A percentile compares a stretch with the other conserved stretches of the same genome.
Evolutionary conservation across 2,888 invertebrate genomes (phyloP).

Genomic region (Mayetiola destructor): DNA sequence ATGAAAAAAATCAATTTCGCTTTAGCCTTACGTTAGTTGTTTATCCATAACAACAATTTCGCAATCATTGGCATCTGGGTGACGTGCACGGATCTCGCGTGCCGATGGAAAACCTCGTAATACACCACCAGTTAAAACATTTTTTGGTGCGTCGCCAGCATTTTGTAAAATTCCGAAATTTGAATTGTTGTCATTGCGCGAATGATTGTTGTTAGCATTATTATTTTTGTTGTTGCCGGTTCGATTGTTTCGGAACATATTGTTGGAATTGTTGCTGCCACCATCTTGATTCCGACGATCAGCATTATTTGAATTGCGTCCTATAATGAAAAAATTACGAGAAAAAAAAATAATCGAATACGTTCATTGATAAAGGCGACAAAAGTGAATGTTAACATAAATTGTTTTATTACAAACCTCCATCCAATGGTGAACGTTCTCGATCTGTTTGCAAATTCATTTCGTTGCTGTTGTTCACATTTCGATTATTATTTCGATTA

Average conservation of each 20-base stretch:
- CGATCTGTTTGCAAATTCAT: not conserved
- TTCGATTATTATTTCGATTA: not conserved
- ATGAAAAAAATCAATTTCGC: conserved; percentile 14
- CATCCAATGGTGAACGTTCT: not conserved
- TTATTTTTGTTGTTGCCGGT: too few relatives aligned
- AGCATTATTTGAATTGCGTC: not conserved
- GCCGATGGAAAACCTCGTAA: not conserved
- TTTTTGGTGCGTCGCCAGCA: conserved; percentile 19
- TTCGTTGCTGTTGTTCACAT: not conserved
- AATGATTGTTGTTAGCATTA: too few relatives aligned
- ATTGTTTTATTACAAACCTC: not conserved
- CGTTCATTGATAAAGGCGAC: not conserved
- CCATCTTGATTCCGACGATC: conserved; percentile 1
- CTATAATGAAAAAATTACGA: not conserved
- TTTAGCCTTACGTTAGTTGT: conserved; percentile 54
- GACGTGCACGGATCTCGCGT: not conserved
- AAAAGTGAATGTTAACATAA: not conserved
- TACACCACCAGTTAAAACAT: not conserved
- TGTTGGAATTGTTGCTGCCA: not conserved
- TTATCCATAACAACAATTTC: conserved; percentile 81
- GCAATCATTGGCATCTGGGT: conserved; percentile 50
- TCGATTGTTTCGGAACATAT: too few relatives aligned
- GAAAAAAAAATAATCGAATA: not conserved
- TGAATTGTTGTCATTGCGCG: too few relatives aligned
- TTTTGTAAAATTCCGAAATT: too few relatives aligned